Percentiles rank a stretch among this genome's conserved stretches.
phyloP scores from a whole-genome alignment of 2,113 vertebrate genomes.

The Caretta caretta region DNA sequence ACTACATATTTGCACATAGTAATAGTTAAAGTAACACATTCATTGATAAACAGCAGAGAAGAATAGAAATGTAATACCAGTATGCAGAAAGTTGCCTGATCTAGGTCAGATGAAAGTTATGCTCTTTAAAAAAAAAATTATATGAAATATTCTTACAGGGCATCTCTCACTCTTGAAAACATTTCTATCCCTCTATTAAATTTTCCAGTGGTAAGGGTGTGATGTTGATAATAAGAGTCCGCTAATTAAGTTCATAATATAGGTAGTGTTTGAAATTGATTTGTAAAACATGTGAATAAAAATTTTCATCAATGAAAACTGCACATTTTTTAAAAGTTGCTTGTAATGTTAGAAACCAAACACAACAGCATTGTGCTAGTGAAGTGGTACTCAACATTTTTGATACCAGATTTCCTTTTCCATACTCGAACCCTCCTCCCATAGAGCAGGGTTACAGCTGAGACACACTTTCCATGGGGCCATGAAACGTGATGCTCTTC shows the following conservation, averaged over 20 bases:
- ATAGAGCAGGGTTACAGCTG: background rate
- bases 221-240: background rate
- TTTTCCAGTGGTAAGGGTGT: background rate
- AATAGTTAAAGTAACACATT: conserved; percentile 39
- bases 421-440: background rate
- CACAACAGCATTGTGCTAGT: background rate
- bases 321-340: background rate
- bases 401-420: background rate
- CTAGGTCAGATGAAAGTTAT: background rate
- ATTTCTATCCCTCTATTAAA: background rate
- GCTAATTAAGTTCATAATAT: background rate
- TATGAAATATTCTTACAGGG: background rate
- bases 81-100: conserved; percentile 15
- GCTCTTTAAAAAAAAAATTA: background rate
- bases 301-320: background rate
- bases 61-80: conserved; percentile 23
- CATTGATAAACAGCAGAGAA: conserved; percentile 39
- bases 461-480: background rate
- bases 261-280: background rate
- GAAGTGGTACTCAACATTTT: background rate
- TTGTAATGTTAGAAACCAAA: background rate
- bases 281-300: background rate
- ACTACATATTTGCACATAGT: conserved; percentile 16
- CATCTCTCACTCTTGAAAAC: background rate
- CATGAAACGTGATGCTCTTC: background rate